Base-by-base conservation (phyloP, 1,140 invertebrate species). In the Plectrocnemia conspersa region DNA sequence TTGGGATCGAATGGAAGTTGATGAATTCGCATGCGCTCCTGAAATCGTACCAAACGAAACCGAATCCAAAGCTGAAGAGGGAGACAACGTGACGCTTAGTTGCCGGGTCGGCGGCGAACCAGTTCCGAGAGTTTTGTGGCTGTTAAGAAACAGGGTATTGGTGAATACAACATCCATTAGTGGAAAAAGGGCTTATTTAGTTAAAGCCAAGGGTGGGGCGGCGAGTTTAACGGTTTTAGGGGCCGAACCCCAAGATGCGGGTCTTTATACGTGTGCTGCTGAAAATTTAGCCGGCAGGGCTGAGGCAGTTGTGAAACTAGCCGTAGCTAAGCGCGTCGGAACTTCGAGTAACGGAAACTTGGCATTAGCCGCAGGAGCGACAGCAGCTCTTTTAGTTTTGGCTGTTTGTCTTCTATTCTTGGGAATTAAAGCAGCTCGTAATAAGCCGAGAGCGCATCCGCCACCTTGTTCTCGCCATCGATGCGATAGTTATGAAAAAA, bases 11-110 rank as follows among this genome's bases (percentile, higher is more conserved):
- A 73, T 91, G 21, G 80, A 83, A 54, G 69, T 88, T 15, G 85
- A 89, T 62, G 88, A 91, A 63, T 89, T 88, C 66, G 87, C 88
- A 1, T 91, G 88, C 65, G 72, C 79, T 48, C 88, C 88, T 0
- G 77, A 81, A 65, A 81, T 85, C 13, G 72, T 75, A 13, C 72
- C 77, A 1, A 70, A 74, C 13, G 74, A 74, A 18, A 66, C 73
- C n/a, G 76, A 76, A 24, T 74, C 80, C 3, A 75, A 78, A 42
- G 77, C 77, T 2, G 69, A 82, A 3, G 83, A 86, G 67, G 85
- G 86, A 0, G 76, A 79, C 21, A 88, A 90, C 65, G 80, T 85
- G 3, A 87, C 85, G 1, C 70, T 91, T 63, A 76, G 80, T 23
- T 91, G 89, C 66, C 74, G 74, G 33, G 81, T 89, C 5, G 76